Percentiles rank a stretch among this genome's conserved stretches.
These are phyloP conservation scores for Chironomus tepperi DNA, from an alignment of 1,140 invertebrate genomes.

Conservation along the genomic window DNA sequence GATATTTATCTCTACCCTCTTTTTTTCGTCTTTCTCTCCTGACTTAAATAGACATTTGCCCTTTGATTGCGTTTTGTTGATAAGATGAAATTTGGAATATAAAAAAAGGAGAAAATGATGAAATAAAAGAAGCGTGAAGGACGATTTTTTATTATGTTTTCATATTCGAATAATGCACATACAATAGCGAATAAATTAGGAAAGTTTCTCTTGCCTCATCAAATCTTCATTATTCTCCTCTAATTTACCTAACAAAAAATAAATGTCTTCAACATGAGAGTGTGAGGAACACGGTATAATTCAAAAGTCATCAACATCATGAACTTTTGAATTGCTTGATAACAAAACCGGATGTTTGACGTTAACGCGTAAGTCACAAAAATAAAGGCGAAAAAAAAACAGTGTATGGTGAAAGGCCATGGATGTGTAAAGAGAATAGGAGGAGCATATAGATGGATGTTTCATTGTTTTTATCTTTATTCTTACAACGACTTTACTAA, in stretches of 20 bases:
- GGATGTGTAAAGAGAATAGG: background rate
- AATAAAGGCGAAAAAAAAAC: background rate
- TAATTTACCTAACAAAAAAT: background rate
- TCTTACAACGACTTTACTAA: background rate
- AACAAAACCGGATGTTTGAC: constrained; percentile 1
- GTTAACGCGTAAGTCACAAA: background rate
- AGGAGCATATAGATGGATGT: background rate
- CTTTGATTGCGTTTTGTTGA: constrained; percentile 6
- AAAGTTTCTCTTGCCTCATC: background rate
- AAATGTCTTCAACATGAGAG: no score
- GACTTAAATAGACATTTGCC: background rate
- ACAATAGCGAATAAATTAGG: background rate
- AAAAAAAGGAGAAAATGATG: background rate
- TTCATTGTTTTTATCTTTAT: constrained; percentile 5
- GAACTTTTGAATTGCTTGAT: background rate
- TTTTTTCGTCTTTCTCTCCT: background rate
- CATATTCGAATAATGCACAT: no score
- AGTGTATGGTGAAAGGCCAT: background rate
- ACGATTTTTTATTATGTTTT: no score
- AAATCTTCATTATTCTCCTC: background rate
- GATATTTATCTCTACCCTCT: background rate
- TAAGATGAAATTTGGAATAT: background rate
- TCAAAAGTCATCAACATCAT: constrained; percentile 7
- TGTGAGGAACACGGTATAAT: background rate
- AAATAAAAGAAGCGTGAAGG: background rate